phyloP scores from a whole-genome alignment of 2,113 vertebrate genomes.

The Apteryx owenii region DNA sequence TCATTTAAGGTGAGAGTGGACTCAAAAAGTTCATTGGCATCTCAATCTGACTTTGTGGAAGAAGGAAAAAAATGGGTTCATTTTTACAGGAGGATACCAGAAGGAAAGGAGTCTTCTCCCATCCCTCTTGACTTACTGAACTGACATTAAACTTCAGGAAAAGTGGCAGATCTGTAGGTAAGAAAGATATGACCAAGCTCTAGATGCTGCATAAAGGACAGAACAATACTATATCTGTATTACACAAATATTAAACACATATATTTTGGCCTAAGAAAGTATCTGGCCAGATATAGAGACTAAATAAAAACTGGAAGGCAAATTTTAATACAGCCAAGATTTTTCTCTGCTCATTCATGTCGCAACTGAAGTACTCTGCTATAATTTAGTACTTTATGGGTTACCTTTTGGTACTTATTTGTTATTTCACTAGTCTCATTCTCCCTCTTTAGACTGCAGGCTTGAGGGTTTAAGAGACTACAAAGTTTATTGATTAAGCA shows the following conservation, averaged over 20 bases:
- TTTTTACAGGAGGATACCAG: not conserved
- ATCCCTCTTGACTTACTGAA: not conserved
- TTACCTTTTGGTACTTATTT: not conserved
- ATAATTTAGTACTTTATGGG: not conserved
- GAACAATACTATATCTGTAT: not conserved
- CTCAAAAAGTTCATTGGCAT: not conserved
- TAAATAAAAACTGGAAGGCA: not conserved
- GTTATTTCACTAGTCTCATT: not conserved
- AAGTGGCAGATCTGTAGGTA: not conserved
- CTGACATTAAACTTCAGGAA: not conserved
- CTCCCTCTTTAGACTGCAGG: not conserved
- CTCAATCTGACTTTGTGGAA: not conserved
- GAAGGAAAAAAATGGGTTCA: accelerated
- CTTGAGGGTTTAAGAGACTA: not conserved
- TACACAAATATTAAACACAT: not conserved
- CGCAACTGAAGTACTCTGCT: not conserved
- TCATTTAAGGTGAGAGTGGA: not conserved
- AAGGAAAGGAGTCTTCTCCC: not conserved
- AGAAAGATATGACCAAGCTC: not conserved
- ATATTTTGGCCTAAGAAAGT: not conserved
- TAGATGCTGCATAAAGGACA: not conserved
- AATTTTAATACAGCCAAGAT: not conserved
- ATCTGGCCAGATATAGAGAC: not conserved
- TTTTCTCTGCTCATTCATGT: not conserved
- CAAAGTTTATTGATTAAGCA: not conserved